Percentiles rank a stretch among this genome's conserved stretches.
These are phyloP conservation scores for Paramisgurnus dabryanus DNA, from an alignment of 2,113 vertebrate species.

Conservation along the genomic window DNA sequence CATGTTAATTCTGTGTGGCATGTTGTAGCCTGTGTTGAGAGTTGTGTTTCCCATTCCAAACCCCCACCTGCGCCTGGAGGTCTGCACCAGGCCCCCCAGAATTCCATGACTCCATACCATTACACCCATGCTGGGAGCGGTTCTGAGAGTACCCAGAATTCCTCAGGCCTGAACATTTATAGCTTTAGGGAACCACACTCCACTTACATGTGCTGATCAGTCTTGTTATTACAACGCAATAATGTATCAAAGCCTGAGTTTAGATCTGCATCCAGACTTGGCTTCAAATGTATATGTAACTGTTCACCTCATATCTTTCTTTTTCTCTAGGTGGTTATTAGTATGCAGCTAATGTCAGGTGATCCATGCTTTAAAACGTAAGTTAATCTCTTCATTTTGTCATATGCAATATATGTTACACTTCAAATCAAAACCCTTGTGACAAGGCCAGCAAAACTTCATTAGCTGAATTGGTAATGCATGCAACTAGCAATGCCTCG, in stretches of 20 bases:
- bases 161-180: not conserved
- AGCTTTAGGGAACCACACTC: not conserved
- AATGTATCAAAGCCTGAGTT: no score
- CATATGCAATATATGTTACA: not conserved
- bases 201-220: not conserved
- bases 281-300: not conserved
- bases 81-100: not conserved
- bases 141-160: not conserved
- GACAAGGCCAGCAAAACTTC: not conserved
- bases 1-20: not conserved
- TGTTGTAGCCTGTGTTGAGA: not conserved
- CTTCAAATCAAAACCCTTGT: not conserved
- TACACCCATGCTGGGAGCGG: not conserved
- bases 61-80: slow-evolving; percentile 6
- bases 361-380: slow-evolving; percentile 98
- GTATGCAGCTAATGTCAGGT: slow-evolving; percentile 94
- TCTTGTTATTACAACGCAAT: no score
- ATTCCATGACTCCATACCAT: not conserved
- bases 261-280: no score
- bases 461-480: no score
- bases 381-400: slow-evolving; percentile 61
- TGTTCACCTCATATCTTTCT: not conserved
- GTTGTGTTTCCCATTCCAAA: not conserved
- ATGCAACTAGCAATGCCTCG: no score
- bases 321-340: slow-evolving; percentile 86